Base-by-base conservation (phyloP, 2,797 vertebrate genomes). In the Lindbergichthys nudifrons region DNA sequence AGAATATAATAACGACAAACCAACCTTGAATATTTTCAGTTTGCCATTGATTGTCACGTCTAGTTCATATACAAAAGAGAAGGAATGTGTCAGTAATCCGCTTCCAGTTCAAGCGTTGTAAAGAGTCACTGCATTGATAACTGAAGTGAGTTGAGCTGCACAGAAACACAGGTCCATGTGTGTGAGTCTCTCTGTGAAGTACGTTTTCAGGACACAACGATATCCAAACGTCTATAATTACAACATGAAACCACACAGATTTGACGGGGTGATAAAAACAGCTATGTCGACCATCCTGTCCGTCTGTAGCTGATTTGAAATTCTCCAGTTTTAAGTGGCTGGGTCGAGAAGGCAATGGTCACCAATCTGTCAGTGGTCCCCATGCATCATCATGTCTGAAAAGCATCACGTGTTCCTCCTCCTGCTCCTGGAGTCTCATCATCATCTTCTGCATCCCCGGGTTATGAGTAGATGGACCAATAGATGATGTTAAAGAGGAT, bases 401-500 rank as follows among this genome's bases (percentile, higher is more conserved):
- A 78, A 80, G 52, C 79, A 75, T 73, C 47, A 56, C 21, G 19
- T 41, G 53, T 66, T 65, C 57, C 50, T 53, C 73, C 77, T 73
- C 60, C 66, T 23, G 54, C 53, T 70, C 58, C 52, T 32, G 48
- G 11, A 70, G 75, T 73, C 57, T 68, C 62, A 42, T 71, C 43
- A 3, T 23, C 18, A 41, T 16, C 58, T 61, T 51, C 51, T 54
- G 60, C 42, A 43, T 73, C 65, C 65, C 5, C 2, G 6, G 30
- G 77, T 93, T 95, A 99, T 45, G 94, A 97, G 91, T 99, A 98
- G 80, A 98, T 97, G 87, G 96, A 97, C 98, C 98, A 99, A 84
- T 99, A 99, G 93, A 99, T 95, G 92, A 99, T 95, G 90, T 99
- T 99, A 91, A 99, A 99, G 92, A 98, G 95, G 89, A 97, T 96